Base-by-base conservation (phyloP, 2,797 vertebrate genomes). In the Pitangus sulphuratus region DNA sequence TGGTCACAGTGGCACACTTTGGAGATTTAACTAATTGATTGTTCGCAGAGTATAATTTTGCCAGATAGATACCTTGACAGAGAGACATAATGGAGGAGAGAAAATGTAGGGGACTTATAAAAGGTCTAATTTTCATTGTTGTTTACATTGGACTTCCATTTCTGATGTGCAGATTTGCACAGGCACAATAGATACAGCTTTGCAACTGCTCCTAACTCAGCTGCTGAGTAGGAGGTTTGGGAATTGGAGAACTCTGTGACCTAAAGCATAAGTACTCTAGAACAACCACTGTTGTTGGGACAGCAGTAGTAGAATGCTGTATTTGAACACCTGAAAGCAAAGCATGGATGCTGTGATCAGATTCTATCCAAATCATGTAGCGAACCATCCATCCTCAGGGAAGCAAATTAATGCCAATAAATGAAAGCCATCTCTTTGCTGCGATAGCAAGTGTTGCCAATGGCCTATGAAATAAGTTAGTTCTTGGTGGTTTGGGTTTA, bases 401-500 rank as follows among this genome's bases (percentile, higher is more conserved):
- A 87, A 88, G 82, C 42, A 93, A 81, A 87, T 92, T 69, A 69
- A 90, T 94, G 45, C 69, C 22, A 91, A 81, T 72, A 84, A 91
- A 91, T 33, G 50, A 94, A 95, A 87, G 35, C 65, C 39, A 60
- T 62, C 54, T 87, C 79, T 96, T 89, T 62, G 58, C 42, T 4
- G 0, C 51, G 54, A 72, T 70, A 58, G 80, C 79, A 82, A 66
- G 44, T 86, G 58, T 93, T 94, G 76, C 76, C 74, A 79, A 14
- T 66, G 69, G 91, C 77, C 58, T 88, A 86, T 80, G 82, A 93
- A 92, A 71, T 94, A 95, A 96, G 96, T 96, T 96, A 77, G 85
- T 94, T 95, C 85, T 91, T 90, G 35, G 66, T 95, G 85, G 22
- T 47, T 95, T 94, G 94, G 91, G 91, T 94, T 96, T 96, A 94